phyloP scores from a whole-genome alignment of 2,113 vertebrate species.

The Lucifuga dentata region DNA sequence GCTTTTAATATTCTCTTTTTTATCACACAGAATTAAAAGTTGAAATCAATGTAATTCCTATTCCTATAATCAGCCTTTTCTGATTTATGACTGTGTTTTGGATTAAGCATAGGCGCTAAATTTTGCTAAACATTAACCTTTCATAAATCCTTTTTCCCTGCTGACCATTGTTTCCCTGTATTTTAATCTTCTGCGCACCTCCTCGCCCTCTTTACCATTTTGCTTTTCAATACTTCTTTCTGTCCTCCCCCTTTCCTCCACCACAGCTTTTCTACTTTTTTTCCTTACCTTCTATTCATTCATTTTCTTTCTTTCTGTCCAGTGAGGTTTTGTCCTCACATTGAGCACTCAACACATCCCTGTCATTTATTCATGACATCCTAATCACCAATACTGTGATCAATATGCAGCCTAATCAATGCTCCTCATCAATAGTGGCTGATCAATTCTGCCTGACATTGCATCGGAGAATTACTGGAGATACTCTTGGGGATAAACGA shows the following conservation, averaged over 20 bases:
- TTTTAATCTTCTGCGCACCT: not conserved
- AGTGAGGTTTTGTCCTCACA: constrained; percentile 43
- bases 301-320: constrained; percentile 4
- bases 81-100: no score
- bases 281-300: not conserved
- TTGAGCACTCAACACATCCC: constrained; percentile 55
- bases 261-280: not conserved
- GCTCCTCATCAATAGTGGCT: constrained; percentile 60
- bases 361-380: constrained; percentile 72
- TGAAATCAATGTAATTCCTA: no score
- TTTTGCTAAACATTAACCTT: no score
- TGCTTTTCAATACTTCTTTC: not conserved
- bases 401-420: constrained; percentile 68
- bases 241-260: not conserved
- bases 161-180: not conserved
- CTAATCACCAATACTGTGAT: constrained; percentile 75
- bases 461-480: constrained; percentile 41
- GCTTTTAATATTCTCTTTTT: no score
- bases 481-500: constrained; percentile 51
- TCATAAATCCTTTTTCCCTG: not conserved
- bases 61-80: no score
- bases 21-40: no score
- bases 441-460: constrained; percentile 61
- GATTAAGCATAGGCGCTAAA: not conserved
- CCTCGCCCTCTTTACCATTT: not conserved